phyloP scores from a whole-genome alignment of 2,797 vertebrate genomes.

The Prunella strophiata region DNA sequence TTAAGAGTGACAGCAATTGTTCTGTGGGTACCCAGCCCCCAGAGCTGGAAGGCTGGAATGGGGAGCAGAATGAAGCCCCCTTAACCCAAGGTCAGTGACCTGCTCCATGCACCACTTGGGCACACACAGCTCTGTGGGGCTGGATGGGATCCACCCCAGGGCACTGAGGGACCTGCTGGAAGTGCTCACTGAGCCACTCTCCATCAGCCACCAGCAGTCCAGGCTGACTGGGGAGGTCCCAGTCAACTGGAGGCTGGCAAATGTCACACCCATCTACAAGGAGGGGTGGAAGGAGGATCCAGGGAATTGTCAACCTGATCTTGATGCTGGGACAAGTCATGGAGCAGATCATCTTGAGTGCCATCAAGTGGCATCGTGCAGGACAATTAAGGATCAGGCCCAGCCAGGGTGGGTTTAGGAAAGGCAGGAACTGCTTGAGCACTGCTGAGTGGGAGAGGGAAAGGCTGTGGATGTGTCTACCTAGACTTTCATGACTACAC shows the following conservation, averaged over 20 bases:
- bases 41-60: fast-evolving
- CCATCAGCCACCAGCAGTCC: background rate
- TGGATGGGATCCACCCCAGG: background rate
- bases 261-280: background rate
- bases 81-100: background rate
- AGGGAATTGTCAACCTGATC: background rate
- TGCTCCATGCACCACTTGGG: background rate
- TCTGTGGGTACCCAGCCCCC: background rate
- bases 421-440: background rate
- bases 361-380: background rate
- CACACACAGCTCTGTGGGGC: background rate
- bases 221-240: background rate
- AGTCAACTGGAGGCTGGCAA: background rate
- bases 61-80: background rate
- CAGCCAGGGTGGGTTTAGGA: background rate
- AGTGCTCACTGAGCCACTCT: background rate
- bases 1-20: background rate
- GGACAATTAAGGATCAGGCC: background rate
- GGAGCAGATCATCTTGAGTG: background rate
- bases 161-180: background rate
- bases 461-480: background rate
- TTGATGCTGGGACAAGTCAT: background rate
- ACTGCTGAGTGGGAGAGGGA: background rate
- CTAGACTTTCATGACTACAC: background rate
- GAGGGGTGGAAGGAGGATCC: background rate